Base-by-base conservation (phyloP, 2,113 vertebrate species). In the Poecile atricapillus region DNA sequence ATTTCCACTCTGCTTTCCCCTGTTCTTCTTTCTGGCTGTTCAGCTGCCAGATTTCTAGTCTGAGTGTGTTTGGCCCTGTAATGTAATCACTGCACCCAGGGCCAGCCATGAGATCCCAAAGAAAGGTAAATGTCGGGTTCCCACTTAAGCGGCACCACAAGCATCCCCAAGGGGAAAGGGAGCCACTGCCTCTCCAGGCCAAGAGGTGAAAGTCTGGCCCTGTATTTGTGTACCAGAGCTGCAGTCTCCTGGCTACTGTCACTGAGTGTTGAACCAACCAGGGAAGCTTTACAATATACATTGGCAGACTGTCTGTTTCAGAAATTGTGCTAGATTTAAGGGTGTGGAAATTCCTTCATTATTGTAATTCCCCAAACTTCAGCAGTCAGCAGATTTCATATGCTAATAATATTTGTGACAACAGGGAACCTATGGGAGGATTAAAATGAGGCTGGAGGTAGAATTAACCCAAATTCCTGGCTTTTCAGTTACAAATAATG, bases 391-490 rank as follows among this genome's bases (percentile, higher is more conserved):
- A 76, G 69, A 33, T 88, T 89, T 94, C 44, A 15, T 44, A 53
- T 44, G 30, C 69, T 86, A 67, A 74, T 85, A 85, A n/a, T 77
- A 74, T 80, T 83, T 83, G 59, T 85, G 50, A 90, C 84, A 90
- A 89, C 58, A 70, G 79, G 71, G 35, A 88, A 37, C 24, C 56
- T 71, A 6, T 1, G 2, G 52, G 59, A 39, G 21, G 31, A 87
- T 91, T 95, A 41, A 89, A 83, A 75, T 74, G 37, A 81, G 44
- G 24, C 79, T 60, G 68, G 71, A 90, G 60, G 31, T 52, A 56
- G 67, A 89, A 86, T 88, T 83, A 86, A 83, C 37, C 30, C 47
- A 44, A 80, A 92, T 91, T 94, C 87, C 47, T 86, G 39, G 19
- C 70, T 87, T 94, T 77, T 60, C 39, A 28, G 35, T 82, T 87